Percentiles rank a stretch among this genome's conserved stretches.
phyloP scores from a whole-genome alignment of 2,797 vertebrate species.

The Lacerta agilis region DNA sequence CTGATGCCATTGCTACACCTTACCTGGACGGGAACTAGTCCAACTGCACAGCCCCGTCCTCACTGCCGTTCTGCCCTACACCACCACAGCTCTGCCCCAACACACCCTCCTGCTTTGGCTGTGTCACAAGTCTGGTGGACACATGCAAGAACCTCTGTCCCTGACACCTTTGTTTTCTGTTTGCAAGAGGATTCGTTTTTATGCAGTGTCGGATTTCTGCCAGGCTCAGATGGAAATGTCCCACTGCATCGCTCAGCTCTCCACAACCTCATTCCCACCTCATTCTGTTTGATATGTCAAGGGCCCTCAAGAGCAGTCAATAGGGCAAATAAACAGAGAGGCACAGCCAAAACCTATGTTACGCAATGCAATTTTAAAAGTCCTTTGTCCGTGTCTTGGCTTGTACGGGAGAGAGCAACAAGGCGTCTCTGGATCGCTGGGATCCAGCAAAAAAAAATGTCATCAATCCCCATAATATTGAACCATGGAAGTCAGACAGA shows the following conservation, averaged over 20 bases:
- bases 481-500: neutral
- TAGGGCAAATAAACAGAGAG: neutral
- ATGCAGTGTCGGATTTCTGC: neutral
- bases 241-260: neutral
- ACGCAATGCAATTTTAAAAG: neutral
- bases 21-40: no score
- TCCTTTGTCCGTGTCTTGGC: neutral
- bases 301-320: neutral
- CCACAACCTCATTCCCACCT: neutral
- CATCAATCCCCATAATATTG: neutral
- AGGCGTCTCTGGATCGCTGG: neutral
- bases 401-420: neutral
- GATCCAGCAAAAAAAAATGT: neutral
- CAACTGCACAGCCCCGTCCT: no score
- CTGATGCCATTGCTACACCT: no score
- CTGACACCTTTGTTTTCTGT: neutral
- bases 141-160: neutral
- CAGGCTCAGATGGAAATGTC: neutral
- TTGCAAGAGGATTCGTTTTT: neutral
- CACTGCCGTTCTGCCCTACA: neutral
- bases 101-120: neutral
- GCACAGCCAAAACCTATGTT: neutral
- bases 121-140: neutral
- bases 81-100: no score
- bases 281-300: neutral